Percentiles rank a stretch among this genome's conserved stretches.
Conservation (phyloP, 64 coral and sea anemone species). For the Stylophora pistillata region DNA sequence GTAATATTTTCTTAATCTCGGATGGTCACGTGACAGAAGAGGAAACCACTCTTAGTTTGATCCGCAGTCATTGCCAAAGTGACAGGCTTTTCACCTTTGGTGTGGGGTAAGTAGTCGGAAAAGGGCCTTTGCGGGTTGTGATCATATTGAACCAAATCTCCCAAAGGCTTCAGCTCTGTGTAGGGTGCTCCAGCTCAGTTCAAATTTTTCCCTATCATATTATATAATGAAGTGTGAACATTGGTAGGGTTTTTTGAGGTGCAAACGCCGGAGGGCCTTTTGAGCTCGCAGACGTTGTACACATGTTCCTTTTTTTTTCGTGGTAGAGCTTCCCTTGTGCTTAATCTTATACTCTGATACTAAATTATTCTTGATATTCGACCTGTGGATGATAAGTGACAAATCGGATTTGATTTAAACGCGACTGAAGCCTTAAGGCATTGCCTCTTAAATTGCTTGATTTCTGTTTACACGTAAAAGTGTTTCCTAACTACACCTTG, state of each 20-base stretch:
- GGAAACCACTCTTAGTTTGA: constrained; percentile 47
- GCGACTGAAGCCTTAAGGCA: no score
- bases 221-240: no score
- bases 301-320: background rate
- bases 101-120: constrained; percentile 68
- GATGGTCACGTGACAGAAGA: constrained; percentile 99
- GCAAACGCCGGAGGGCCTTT: no score
- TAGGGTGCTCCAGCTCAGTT: no score
- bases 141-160: background rate
- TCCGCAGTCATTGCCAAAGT: constrained; percentile 26
- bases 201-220: no score
- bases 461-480: background rate
- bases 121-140: background rate
- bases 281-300: background rate
- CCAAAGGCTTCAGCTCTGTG: no score
- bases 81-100: constrained; percentile 83
- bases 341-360: no score
- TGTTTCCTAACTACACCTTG: background rate
- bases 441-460: no score
- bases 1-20: constrained; percentile 85
- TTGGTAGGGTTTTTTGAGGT: no score
- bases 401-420: no score
- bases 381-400: no score
- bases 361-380: no score
- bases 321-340: background rate